Evolutionary conservation across 2,888 invertebrate genomes (phyloP), one percentile per base, ranked within the genome.

Genomic region (Acanthosepion esculentum): DNA sequence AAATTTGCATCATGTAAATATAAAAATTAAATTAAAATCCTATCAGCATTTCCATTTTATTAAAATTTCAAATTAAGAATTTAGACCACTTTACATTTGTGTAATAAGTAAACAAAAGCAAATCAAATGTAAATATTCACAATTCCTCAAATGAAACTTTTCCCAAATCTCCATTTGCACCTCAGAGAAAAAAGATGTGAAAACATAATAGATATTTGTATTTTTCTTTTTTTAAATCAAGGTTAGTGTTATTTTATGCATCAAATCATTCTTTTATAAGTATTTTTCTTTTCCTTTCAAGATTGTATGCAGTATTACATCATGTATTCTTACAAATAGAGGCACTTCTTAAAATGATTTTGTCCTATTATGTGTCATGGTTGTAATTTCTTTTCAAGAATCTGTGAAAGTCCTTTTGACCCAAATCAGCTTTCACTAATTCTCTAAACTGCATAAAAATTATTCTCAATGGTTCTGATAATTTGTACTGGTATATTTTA

Each of bases 391-490:
- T 55, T 18, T 55, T 18, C 18, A 7, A 59, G 23, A 59, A 18
- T 59, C 59, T 59, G 59, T 59, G 59, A 59, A 78, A n/a, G 10
- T n/a, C 78, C 4, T 15, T 78, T 33, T n/a, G 33, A 78, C n/a
- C n/a, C n/a, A 78, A 78, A n/a, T 78, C 33, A 78, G 33, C 78
- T 15, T 78, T 78, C 78, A 78, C 78, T 12, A n/a, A 78, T 78
- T n/a, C 78, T 78, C n/a, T n/a, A 78, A 20, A 78, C n/a, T n/a
- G n/a, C 78, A 78, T n/a, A 78, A n/a, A n/a, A n/a, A n/a, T 78
- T 78, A 8, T 78, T n/a, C n/a, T n/a, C n/a, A 78, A 78, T 78
- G 78, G 78, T 78, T 78, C 78, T 78, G n/a, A 78, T 78, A 78
- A 33, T 78, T 78, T 15, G 33, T 78, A 78, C 59, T 78, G n/a